Evolutionary conservation across 1,140 invertebrate genomes (phyloP).

Genomic region (Aphelenchoides fujianensis): DNA sequence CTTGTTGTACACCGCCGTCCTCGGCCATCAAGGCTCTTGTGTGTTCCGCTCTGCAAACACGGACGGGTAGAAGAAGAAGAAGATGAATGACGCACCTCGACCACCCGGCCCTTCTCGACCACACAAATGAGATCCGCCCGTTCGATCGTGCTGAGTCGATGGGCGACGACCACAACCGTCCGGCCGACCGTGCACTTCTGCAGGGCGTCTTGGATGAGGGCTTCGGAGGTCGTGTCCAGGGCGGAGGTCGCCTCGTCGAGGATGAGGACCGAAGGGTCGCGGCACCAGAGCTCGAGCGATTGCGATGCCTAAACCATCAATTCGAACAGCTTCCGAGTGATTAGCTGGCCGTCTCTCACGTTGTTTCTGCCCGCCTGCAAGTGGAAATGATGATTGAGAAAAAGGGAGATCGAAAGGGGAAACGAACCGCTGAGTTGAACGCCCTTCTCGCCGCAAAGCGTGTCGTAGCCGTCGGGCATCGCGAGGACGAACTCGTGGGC

Average conservation of each 20-base stretch:
- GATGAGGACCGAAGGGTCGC: slow-evolving; percentile 45
- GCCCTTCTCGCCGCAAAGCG: slow-evolving; percentile 63
- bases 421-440: slow-evolving; percentile 49
- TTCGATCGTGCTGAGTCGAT: slow-evolving; percentile 25
- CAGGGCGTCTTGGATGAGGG: slow-evolving; percentile 45
- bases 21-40: slow-evolving; percentile 44
- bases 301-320: no score
- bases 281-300: slow-evolving; percentile 51
- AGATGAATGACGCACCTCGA: no score
- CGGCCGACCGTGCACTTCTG: slow-evolving; percentile 49
- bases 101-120: slow-evolving; percentile 56
- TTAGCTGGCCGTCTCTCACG: no score
- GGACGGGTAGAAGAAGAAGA: no score
- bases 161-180: slow-evolving; percentile 64
- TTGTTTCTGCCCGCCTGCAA: slow-evolving; percentile 8
- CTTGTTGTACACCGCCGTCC: slow-evolving; percentile 46
- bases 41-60: slow-evolving; percentile 36
- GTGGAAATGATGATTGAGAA: no score
- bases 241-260: slow-evolving; percentile 53
- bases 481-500: slow-evolving; percentile 63
- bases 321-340: no score
- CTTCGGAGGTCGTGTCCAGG: slow-evolving; percentile 42
- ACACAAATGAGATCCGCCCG: slow-evolving; percentile 63
- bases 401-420: background rate
- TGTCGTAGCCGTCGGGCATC: slow-evolving; percentile 61